Conservation (phyloP, 1,140 invertebrate species). For the Helicoverpa zea region DNA sequence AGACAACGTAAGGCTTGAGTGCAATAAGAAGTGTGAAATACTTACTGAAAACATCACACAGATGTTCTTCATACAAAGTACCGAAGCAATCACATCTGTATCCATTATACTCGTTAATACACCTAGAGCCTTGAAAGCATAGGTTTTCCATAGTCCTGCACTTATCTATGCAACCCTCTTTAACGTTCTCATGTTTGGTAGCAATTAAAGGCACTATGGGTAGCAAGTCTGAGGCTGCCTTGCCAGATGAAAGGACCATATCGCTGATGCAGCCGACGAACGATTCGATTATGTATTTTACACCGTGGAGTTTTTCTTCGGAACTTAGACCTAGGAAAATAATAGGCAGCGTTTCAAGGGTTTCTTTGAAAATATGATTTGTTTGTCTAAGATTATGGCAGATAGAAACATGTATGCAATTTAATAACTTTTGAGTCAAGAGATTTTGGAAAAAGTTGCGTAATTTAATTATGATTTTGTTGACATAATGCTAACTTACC, state of each 20-base stretch:
- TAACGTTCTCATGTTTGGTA: slow-evolving; percentile 94
- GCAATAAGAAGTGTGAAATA: slow-evolving; percentile 58
- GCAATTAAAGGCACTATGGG: slow-evolving; percentile 93
- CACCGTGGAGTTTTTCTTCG: slow-evolving; percentile 94
- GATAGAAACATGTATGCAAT: too few species aligned
- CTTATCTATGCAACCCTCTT: slow-evolving; percentile 94
- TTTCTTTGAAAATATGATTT: too few species aligned
- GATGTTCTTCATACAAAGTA: slow-evolving; percentile 95
- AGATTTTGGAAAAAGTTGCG: not conserved
- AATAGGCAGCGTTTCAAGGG: not conserved
- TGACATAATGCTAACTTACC: slow-evolving; percentile 86
- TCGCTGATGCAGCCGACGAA: slow-evolving; percentile 97
- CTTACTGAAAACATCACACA: slow-evolving; percentile 96
- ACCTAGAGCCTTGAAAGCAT: slow-evolving; percentile 93
- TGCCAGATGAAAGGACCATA: slow-evolving; percentile 93
- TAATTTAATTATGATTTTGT: not conserved
- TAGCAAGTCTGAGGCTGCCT: slow-evolving; percentile 93
- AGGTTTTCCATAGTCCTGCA: slow-evolving; percentile 93
- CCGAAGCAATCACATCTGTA: slow-evolving; percentile 97
- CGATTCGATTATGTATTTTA: slow-evolving; percentile 96
- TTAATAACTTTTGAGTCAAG: too few species aligned
- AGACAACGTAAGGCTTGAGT: not conserved
- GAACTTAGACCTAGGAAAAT: slow-evolving; percentile 91
- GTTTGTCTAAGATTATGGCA: too few species aligned
- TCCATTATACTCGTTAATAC: slow-evolving; percentile 96